phyloP scores from a whole-genome alignment of 2,888 invertebrate species.

The Peribatodes rhomboidaria region DNA sequence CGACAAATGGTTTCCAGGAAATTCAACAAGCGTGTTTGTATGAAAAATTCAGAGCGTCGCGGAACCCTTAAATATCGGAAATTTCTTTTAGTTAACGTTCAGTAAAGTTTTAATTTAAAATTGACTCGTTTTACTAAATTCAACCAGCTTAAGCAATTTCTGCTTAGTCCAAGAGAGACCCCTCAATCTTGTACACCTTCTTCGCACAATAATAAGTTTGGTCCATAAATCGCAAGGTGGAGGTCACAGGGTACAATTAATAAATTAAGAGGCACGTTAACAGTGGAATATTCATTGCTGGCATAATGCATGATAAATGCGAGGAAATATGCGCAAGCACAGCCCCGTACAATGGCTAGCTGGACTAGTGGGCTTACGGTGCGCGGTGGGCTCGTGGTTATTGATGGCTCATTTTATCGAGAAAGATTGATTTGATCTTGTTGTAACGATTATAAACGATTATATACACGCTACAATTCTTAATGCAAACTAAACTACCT shows the following conservation, averaged over 20 bases:
- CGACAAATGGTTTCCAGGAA: too few relatives aligned
- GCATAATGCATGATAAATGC: conserved; percentile 77
- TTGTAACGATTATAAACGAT: not conserved
- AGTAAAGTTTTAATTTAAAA: too few relatives aligned
- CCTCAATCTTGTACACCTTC: conserved; percentile 7
- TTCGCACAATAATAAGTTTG: conserved; percentile 61
- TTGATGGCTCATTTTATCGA: conserved; percentile 13
- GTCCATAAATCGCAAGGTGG: conserved; percentile 67
- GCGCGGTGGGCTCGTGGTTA: not conserved
- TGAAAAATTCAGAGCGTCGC: too few relatives aligned
- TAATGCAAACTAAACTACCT: too few relatives aligned
- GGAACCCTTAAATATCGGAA: too few relatives aligned
- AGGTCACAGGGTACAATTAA: conserved; percentile 75
- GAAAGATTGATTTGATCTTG: not conserved
- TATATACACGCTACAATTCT: too few relatives aligned
- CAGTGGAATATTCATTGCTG: conserved; percentile 80
- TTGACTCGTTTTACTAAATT: not conserved
- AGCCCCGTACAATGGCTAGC: conserved; percentile 58
- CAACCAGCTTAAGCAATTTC: not conserved
- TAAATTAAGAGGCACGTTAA: conserved; percentile 75
- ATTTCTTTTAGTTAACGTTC: too few relatives aligned
- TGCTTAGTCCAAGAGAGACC: not conserved
- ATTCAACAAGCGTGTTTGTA: too few relatives aligned
- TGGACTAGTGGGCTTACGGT: conserved; percentile 37
- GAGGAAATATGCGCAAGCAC: conserved; percentile 77